Evolutionary conservation across 2,113 vertebrate species (phyloP).

Genomic region (Plestiodon gilberti): DNA sequence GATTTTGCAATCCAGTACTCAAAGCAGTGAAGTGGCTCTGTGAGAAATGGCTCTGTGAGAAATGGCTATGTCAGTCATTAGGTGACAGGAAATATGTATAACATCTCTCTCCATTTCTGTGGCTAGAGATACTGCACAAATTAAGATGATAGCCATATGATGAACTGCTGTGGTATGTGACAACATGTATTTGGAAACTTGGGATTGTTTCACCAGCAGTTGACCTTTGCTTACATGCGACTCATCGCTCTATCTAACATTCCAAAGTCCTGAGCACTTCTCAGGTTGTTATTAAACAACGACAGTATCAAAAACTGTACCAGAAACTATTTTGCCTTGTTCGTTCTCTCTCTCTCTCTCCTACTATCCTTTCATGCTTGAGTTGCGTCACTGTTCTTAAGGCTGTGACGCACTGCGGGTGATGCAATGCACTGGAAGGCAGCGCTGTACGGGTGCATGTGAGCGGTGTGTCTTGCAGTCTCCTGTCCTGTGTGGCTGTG

Average conservation of each 20-base stretch:
- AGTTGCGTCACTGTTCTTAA: not conserved
- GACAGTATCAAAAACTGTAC: not conserved
- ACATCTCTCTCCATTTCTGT: not conserved
- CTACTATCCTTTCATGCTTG: not conserved
- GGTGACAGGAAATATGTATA: not conserved
- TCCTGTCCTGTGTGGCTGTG: too few relatives aligned
- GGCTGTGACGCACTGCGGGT: too few relatives aligned
- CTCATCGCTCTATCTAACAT: not conserved
- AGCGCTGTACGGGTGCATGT: too few relatives aligned
- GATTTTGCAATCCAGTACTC: not conserved
- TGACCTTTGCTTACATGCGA: not conserved
- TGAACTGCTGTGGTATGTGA: not conserved
- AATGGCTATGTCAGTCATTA: not conserved
- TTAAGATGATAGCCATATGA: not conserved
- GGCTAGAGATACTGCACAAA: not conserved
- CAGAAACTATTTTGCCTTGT: not conserved
- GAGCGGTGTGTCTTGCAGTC: too few relatives aligned
- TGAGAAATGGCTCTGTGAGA: too few relatives aligned
- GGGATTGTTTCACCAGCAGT: not conserved
- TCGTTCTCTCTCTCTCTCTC: not conserved
- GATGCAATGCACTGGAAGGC: too few relatives aligned
- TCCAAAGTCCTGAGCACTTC: not conserved
- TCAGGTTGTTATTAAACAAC: not conserved
- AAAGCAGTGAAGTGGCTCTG: not conserved
- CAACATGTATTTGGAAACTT: not conserved